Percentiles rank a stretch among this genome's conserved stretches.
Evolutionary conservation across 2,113 vertebrate genomes (phyloP).

Genomic region (Pheucticus melanocephalus): DNA sequence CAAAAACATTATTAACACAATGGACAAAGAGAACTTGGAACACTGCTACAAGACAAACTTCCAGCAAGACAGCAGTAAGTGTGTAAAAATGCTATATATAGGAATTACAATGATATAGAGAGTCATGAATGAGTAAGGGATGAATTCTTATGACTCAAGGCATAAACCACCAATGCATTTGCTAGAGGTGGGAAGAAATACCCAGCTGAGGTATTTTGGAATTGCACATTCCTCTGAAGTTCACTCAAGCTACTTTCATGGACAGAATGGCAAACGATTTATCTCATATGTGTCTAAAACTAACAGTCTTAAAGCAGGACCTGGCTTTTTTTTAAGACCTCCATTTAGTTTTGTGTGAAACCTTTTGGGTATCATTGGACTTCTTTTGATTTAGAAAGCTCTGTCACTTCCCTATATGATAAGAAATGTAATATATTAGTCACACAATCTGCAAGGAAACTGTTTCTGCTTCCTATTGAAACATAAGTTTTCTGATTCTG

Average conservation of each 20-base stretch:
- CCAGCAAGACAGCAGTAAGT: background rate
- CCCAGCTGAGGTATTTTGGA: rapidly evolving
- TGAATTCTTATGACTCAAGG: background rate
- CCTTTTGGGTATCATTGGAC: background rate
- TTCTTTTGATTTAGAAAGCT: background rate
- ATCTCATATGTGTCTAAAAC: background rate
- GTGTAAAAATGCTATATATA: background rate
- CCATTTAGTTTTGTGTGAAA: background rate
- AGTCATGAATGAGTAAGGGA: background rate
- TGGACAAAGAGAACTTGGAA: background rate
- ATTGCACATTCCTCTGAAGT: background rate
- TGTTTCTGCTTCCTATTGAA: background rate
- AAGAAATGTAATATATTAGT: background rate
- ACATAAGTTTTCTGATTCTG: background rate
- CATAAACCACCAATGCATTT: background rate
- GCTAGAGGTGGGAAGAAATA: background rate
- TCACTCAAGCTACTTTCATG: background rate
- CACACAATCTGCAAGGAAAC: background rate
- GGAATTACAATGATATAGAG: background rate
- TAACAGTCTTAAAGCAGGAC: background rate
- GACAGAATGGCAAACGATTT: background rate
- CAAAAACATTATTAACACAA: background rate
- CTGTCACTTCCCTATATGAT: background rate
- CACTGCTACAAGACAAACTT: background rate
- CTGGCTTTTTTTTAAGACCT: background rate